phyloP scores from a whole-genome alignment of 1,140 invertebrate species.

The Pachypsylla venusta region DNA sequence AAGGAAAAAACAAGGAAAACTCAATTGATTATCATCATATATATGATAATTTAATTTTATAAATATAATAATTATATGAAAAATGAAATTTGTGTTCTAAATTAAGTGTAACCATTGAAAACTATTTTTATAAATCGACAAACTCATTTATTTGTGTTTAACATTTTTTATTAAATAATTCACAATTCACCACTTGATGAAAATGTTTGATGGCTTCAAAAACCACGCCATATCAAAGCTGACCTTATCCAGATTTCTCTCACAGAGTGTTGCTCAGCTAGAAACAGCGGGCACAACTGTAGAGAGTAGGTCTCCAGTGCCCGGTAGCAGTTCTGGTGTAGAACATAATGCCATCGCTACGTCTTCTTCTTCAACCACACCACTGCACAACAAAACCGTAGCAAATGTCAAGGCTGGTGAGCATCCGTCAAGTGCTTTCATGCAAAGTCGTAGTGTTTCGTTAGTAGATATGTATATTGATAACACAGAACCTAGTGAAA shows the following conservation, averaged over 20 bases:
- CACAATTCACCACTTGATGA: slow-evolving; percentile 7
- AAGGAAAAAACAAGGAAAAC: too few relatives aligned
- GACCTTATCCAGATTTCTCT: slow-evolving; percentile 50
- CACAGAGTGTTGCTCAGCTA: slow-evolving; percentile 42
- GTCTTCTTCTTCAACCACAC: slow-evolving; percentile 27
- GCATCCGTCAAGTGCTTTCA: slow-evolving; percentile 55
- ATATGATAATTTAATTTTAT: too few relatives aligned
- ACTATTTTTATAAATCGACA: not conserved
- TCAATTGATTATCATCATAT: too few relatives aligned
- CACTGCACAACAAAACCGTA: slow-evolving; percentile 49
- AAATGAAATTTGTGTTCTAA: too few relatives aligned
- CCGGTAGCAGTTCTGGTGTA: slow-evolving; percentile 21
- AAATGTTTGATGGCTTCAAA: slow-evolving; percentile 50
- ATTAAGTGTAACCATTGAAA: too few relatives aligned
- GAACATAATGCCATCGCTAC: slow-evolving; percentile 16
- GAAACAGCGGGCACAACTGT: not conserved
- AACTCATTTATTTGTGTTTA: not conserved
- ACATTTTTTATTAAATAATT: not conserved
- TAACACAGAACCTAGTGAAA: slow-evolving; percentile 76
- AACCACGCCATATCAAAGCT: slow-evolving; percentile 53
- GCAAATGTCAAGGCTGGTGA: slow-evolving; percentile 59
- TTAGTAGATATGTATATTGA: slow-evolving; percentile 90
- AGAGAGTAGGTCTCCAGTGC: slow-evolving; percentile 29
- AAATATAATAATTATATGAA: too few relatives aligned
- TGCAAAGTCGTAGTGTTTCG: slow-evolving; percentile 79